A percentile compares a stretch with the other conserved stretches of the same genome.
Evolutionary conservation across 2,888 invertebrate species (phyloP).

Genomic region (Tiliacea aurago): DNA sequence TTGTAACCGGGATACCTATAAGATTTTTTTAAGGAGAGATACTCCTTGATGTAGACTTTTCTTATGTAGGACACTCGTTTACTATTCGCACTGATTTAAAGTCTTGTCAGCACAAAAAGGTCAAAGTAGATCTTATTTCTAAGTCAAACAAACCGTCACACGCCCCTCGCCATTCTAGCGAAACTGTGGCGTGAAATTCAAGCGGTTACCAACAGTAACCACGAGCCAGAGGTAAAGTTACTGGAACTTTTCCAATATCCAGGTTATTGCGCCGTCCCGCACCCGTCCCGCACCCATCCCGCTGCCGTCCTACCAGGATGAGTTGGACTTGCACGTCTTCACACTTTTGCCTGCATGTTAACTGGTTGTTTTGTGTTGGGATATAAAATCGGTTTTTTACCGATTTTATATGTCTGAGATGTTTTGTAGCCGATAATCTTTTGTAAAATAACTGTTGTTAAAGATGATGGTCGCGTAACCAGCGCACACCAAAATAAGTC

Average conservation of each 20-base stretch:
- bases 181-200: constrained; percentile 42
- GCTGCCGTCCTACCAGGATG: background rate
- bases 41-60: background rate
- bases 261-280: constrained; percentile 40
- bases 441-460: background rate
- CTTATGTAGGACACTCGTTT: background rate
- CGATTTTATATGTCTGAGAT: too few relatives aligned
- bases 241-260: constrained; percentile 62
- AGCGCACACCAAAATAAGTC: too few relatives aligned
- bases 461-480: too few relatives aligned
- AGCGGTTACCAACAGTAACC: constrained; percentile 35
- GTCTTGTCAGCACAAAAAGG: background rate
- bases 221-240: constrained; percentile 43
- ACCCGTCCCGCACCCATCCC: constrained; percentile 5
- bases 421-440: background rate
- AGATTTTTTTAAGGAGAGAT: too few relatives aligned
- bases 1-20: too few relatives aligned
- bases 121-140: constrained; percentile 17
- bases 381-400: background rate
- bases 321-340: constrained; percentile 12
- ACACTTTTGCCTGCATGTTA: constrained; percentile 2
- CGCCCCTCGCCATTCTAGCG: constrained; percentile 11
- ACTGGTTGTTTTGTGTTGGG: background rate
- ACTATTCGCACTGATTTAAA: background rate
- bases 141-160: constrained; percentile 22